These are phyloP conservation scores for Phasia obesa DNA, from an alignment of 2,888 invertebrate species.

Conservation along the genomic window DNA sequence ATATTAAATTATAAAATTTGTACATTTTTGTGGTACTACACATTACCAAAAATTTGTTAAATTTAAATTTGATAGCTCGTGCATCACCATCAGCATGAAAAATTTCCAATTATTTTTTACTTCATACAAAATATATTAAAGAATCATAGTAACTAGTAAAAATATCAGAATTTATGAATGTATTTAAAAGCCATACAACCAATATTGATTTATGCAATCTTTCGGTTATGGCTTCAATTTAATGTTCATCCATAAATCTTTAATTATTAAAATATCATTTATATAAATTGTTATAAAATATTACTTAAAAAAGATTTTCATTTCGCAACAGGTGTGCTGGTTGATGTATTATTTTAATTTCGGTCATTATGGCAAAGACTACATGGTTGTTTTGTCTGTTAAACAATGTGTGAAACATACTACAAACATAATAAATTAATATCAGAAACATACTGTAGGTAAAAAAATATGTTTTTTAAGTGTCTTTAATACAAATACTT, in stretches of 20 bases:
- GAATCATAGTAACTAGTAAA: no score
- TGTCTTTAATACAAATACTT: constrained; percentile 4
- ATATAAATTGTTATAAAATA: constrained; percentile 2
- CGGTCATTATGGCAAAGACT: background rate
- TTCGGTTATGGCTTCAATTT: constrained; percentile 13
- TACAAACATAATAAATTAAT: constrained; percentile 4
- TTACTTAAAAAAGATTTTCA: background rate
- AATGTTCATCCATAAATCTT: constrained; percentile 43
- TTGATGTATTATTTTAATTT: constrained; percentile 16
- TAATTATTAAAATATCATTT: constrained; percentile 13
- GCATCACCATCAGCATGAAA: no score
- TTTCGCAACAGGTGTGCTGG: constrained; percentile 23
- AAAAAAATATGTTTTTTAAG: background rate
- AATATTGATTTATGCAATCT: constrained; percentile 41
- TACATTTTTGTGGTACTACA: no score
- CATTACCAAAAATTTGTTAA: no score
- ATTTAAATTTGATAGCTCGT: no score
- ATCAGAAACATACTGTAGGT: no score
- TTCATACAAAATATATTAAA: no score
- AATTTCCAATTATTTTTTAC: no score
- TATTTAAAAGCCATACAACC: constrained; percentile 14
- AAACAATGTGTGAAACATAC: background rate
- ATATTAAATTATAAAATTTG: no score
- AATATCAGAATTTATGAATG: no score
- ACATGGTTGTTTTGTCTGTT: background rate